A percentile compares a stretch with the other conserved stretches of the same genome.
phyloP scores from a whole-genome alignment of 2,113 vertebrate species.

The Megalops atlanticus region DNA sequence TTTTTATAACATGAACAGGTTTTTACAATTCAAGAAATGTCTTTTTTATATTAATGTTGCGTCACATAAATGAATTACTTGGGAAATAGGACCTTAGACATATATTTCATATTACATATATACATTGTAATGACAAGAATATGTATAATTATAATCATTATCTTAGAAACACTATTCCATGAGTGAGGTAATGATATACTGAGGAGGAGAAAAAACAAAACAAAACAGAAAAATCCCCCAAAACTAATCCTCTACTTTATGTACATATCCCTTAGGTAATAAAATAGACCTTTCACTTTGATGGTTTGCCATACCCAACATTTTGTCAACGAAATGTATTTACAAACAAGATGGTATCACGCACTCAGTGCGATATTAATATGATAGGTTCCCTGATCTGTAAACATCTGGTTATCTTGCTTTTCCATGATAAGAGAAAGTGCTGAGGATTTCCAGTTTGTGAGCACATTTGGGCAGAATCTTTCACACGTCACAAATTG shows the following conservation, averaged over 20 bases:
- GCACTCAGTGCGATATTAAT: constrained; percentile 98
- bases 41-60: no score
- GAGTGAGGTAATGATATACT: background rate
- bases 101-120: no score
- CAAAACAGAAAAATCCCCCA: no score
- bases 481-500: constrained; percentile 99
- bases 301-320: constrained; percentile 66
- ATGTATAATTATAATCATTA: background rate
- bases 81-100: no score
- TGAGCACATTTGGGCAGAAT: constrained; percentile 99
- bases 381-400: constrained; percentile 99
- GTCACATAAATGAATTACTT: no score
- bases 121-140: no score
- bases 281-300: constrained; percentile 66
- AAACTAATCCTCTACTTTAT: constrained; percentile 33
- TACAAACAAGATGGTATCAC: constrained; percentile 81
- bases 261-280: constrained; percentile 45
- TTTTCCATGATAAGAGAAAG: constrained; percentile 99
- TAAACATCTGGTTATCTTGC: constrained; percentile 99
- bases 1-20: no score
- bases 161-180: background rate
- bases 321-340: constrained; percentile 79
- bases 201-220: constrained; percentile 17
- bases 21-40: no score
- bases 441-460: constrained; percentile 98